Evolutionary conservation across 2,888 invertebrate species (phyloP).

Genomic region (Pollenia griseotomentosa): DNA sequence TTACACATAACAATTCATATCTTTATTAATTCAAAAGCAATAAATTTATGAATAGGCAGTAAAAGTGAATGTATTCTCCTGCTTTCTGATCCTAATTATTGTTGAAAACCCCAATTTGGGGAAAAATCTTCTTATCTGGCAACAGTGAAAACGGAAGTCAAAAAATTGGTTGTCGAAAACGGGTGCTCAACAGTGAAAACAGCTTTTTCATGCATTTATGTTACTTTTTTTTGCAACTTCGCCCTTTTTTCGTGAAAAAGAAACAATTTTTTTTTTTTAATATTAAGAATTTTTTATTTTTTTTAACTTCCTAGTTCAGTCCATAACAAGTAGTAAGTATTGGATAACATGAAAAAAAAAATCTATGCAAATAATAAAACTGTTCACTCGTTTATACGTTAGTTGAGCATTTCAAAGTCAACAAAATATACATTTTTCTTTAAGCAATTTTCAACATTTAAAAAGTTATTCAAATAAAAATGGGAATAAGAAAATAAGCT

Average conservation of each 20-base stretch:
- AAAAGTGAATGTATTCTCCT: no score
- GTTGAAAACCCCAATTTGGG: no score
- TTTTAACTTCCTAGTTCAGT: slow-evolving; percentile 12
- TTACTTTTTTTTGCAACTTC: background rate
- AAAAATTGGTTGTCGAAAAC: background rate
- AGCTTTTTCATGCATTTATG: slow-evolving; percentile 36
- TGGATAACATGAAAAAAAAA: slow-evolving; percentile 1
- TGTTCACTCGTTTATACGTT: background rate
- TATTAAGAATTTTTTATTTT: slow-evolving; percentile 5
- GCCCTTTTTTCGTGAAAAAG: background rate
- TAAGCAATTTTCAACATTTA: slow-evolving; percentile 46
- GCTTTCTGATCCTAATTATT: no score
- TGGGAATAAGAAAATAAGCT: background rate
- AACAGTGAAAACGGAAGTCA: background rate
- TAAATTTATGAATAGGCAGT: no score
- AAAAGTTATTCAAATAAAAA: slow-evolving; percentile 57
- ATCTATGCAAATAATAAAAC: background rate
- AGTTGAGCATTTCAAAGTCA: slow-evolving; percentile 25
- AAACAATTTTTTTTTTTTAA: background rate
- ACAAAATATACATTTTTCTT: slow-evolving; percentile 40
- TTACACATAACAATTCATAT: no score
- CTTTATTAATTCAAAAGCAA: no score
- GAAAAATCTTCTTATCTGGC: no score
- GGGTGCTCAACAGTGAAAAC: background rate
- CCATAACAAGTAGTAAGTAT: background rate